Conservation (phyloP, 2,888 invertebrate genomes). For the Hesperia comma region DNA sequence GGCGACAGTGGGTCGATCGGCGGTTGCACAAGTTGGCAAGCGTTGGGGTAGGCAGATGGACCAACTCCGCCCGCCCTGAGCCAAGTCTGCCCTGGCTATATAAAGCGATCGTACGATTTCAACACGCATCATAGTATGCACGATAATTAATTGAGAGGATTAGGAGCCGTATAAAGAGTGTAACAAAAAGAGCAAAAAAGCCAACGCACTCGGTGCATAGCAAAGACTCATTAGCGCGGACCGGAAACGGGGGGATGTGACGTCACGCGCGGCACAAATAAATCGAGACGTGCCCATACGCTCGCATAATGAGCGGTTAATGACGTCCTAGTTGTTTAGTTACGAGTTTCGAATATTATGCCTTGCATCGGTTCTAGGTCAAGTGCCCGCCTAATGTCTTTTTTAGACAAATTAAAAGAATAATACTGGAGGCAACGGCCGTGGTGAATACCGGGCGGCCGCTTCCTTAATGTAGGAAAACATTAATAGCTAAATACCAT, state of each 20-base stretch:
- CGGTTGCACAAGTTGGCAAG: slow-evolving; percentile 19
- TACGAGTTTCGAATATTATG: slow-evolving; percentile 22
- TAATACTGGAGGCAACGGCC: slow-evolving; percentile 3
- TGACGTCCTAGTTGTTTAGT: slow-evolving; percentile 46
- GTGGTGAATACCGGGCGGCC: background rate
- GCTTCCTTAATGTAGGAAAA: slow-evolving; percentile 24
- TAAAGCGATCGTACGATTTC: background rate
- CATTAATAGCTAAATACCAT: slow-evolving; percentile 18
- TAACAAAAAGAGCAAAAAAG: slow-evolving; percentile 1
- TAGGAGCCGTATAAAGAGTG: background rate
- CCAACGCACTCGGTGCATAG: slow-evolving; percentile 7
- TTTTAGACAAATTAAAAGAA: slow-evolving; percentile 24
- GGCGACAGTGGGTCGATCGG: background rate
- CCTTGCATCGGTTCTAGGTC: slow-evolving; percentile 39
- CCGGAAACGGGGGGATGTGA: slow-evolving; percentile 49
- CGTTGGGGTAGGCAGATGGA: slow-evolving; percentile 9
- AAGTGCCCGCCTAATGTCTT: slow-evolving; percentile 31
- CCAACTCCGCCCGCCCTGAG: slow-evolving; percentile 1
- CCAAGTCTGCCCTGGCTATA: background rate
- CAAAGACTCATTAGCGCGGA: slow-evolving; percentile 24
- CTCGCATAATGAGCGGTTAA: slow-evolving; percentile 54
- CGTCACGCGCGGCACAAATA: slow-evolving; percentile 55
- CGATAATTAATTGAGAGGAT: too few species aligned
- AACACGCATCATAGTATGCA: background rate
- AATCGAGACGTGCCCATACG: slow-evolving; percentile 51